A percentile compares a stretch with the other conserved stretches of the same genome.
Conservation (phyloP, 64 coral and sea anemone species). For the Astreopora myriophthalma region DNA sequence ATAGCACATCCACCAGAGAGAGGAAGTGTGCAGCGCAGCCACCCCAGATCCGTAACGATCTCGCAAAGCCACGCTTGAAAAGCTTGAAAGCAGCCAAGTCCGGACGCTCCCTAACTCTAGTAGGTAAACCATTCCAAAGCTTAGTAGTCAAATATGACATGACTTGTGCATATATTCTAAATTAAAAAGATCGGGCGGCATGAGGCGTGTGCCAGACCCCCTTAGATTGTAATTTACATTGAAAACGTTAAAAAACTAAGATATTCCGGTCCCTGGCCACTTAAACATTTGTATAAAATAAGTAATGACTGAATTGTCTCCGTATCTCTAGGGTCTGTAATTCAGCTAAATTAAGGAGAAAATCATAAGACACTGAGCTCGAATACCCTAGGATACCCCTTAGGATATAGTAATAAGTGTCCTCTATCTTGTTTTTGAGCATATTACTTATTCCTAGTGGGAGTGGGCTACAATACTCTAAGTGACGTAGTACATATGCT, state of each 20-base stretch:
- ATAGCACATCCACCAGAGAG: no score
- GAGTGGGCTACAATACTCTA: slow-evolving; percentile 49
- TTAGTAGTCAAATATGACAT: not conserved
- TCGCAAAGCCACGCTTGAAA: no score
- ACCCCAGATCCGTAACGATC: no score
- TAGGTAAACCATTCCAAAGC: not conserved
- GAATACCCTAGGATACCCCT: slow-evolving; percentile 7
- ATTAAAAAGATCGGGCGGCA: not conserved
- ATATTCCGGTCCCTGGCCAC: slow-evolving; percentile 5
- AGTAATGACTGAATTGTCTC: not conserved
- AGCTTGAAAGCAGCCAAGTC: no score
- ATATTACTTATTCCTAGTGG: not conserved
- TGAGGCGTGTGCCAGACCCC: not conserved
- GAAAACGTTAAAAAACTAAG: slow-evolving; percentile 39
- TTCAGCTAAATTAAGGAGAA: slow-evolving; percentile 15
- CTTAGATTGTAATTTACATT: slow-evolving; percentile 31
- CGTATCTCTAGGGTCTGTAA: not conserved
- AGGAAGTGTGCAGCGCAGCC: no score
- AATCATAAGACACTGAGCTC: not conserved
- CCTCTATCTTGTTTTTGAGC: slow-evolving; percentile 9
- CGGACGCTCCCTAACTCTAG: not conserved
- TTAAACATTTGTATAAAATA: slow-evolving; percentile 1
- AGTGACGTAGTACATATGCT: slow-evolving; percentile 46
- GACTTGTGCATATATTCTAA: not conserved
- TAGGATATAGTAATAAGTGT: slow-evolving; percentile 36